Percentiles rank a stretch among this genome's conserved stretches.
These are phyloP conservation scores for Macropodus opercularis DNA, from an alignment of 2,797 vertebrate genomes.

Conservation along the genomic window DNA sequence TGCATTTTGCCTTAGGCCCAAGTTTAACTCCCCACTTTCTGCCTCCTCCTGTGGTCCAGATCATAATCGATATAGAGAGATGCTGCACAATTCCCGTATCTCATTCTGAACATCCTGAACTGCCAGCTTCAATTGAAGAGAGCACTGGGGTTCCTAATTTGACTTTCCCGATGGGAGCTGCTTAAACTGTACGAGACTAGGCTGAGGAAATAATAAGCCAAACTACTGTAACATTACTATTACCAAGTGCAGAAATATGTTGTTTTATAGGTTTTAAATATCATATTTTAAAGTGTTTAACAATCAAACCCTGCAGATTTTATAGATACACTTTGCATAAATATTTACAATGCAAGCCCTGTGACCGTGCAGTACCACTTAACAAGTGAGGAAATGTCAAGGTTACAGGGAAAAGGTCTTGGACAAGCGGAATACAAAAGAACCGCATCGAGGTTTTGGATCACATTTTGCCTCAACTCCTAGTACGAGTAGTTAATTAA, in stretches of 20 bases:
- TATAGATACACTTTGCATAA: constrained; percentile 19
- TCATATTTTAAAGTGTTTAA: not conserved
- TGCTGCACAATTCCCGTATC: constrained; percentile 47
- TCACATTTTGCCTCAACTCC: constrained; percentile 22
- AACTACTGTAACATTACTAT: not conserved
- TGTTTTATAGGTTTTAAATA: too few relatives aligned
- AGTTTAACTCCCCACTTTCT: constrained; percentile 31
- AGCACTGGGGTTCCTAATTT: constrained; percentile 39
- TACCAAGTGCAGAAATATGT: too few relatives aligned
- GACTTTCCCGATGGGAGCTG: constrained; percentile 6
- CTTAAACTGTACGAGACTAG: constrained; percentile 11
- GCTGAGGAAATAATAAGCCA: not conserved
- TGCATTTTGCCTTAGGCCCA: constrained; percentile 55
- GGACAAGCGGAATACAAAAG: constrained; percentile 24
- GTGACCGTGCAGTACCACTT: constrained; percentile 35
- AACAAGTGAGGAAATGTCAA: constrained; percentile 59
- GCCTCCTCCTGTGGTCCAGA: constrained; percentile 37
- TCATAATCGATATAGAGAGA: constrained; percentile 60
- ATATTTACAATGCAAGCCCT: constrained; percentile 29
- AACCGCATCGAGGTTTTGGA: constrained; percentile 25
- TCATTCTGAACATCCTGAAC: constrained; percentile 46
- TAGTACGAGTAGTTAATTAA: not conserved
- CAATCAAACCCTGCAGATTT: constrained; percentile 1
- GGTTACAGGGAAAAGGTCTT: constrained; percentile 51
- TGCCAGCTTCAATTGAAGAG: constrained; percentile 26